These are phyloP conservation scores for Axea sp. DNA, from an alignment of 2,888 invertebrate genomes.

Conservation along the genomic window DNA sequence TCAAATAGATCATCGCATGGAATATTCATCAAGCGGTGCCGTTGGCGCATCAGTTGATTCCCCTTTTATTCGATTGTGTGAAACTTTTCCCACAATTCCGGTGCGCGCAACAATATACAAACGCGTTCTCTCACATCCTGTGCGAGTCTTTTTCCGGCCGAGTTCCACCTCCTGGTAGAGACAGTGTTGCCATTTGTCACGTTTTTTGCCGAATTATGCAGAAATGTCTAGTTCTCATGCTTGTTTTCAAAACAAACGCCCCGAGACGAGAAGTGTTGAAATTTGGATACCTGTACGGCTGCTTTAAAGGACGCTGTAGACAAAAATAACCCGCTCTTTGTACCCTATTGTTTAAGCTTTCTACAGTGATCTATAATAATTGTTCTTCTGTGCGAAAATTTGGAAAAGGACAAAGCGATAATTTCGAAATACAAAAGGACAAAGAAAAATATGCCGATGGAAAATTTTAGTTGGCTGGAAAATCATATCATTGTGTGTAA, in stretches of 20 bases:
- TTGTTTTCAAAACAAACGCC: conserved; percentile 31
- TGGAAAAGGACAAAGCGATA: too few relatives aligned
- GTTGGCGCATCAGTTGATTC: conserved; percentile 51
- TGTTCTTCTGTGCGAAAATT: too few relatives aligned
- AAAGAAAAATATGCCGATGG: too few relatives aligned
- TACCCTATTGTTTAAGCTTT: not conserved
- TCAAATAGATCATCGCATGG: conserved; percentile 38
- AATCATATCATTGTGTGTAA: too few relatives aligned
- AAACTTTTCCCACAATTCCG: conserved; percentile 61
- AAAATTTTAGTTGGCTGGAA: too few relatives aligned
- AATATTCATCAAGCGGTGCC: conserved; percentile 50
- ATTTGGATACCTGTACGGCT: conserved; percentile 12
- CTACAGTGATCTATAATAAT: too few relatives aligned
- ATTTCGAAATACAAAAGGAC: too few relatives aligned
- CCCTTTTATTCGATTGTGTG: conserved; percentile 48
- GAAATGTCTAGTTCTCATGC: conserved; percentile 23
- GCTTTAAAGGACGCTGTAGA: conserved; percentile 6
- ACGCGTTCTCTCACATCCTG: conserved; percentile 59
- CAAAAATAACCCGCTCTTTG: conserved; percentile 1
- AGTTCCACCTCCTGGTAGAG: conserved; percentile 23
- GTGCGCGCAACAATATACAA: conserved; percentile 50
- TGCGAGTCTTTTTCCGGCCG: conserved; percentile 58
- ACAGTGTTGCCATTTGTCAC: conserved; percentile 47
- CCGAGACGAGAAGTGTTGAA: conserved; percentile 17
- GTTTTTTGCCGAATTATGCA: conserved; percentile 49